A percentile compares a stretch with the other conserved stretches of the same genome.
Evolutionary conservation across 2,888 invertebrate genomes (phyloP).

Genomic region (Acheta domesticus): DNA sequence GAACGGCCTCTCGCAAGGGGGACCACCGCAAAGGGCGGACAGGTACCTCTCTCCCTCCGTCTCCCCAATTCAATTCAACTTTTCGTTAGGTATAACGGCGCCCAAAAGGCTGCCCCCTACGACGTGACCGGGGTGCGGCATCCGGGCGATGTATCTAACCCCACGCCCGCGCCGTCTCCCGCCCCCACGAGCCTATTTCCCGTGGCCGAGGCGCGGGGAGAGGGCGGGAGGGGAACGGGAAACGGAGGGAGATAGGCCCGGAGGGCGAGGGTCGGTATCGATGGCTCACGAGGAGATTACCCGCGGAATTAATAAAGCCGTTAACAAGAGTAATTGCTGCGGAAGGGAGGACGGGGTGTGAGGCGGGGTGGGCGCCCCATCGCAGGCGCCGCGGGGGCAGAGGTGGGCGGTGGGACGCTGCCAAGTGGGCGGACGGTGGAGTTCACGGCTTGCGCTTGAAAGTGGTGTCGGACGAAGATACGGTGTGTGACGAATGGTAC

Average conservation of each 20-base stretch:
- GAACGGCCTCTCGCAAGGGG: neutral
- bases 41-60: neutral
- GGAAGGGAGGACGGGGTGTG: neutral
- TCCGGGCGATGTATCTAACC: slow-evolving; percentile 3
- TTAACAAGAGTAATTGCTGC: slow-evolving; percentile 18
- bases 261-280: too few relatives aligned
- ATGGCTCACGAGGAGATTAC: neutral
- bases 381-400: neutral
- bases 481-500: too few relatives aligned
- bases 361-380: neutral
- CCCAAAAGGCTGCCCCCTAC: neutral
- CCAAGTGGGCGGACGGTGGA: too few relatives aligned
- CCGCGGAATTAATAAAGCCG: slow-evolving; percentile 18
- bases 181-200: neutral
- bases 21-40: neutral
- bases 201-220: neutral
- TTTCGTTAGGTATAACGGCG: slow-evolving; percentile 18
- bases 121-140: slow-evolving; percentile 1
- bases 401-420: too few relatives aligned
- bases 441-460: too few relatives aligned
- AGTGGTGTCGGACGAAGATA: too few relatives aligned
- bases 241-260: neutral
- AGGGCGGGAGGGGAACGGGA: neutral
- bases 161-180: neutral
- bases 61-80: slow-evolving; percentile 10